Conservation (phyloP, 2,797 vertebrate species). For the Anomalospiza imberbis region DNA sequence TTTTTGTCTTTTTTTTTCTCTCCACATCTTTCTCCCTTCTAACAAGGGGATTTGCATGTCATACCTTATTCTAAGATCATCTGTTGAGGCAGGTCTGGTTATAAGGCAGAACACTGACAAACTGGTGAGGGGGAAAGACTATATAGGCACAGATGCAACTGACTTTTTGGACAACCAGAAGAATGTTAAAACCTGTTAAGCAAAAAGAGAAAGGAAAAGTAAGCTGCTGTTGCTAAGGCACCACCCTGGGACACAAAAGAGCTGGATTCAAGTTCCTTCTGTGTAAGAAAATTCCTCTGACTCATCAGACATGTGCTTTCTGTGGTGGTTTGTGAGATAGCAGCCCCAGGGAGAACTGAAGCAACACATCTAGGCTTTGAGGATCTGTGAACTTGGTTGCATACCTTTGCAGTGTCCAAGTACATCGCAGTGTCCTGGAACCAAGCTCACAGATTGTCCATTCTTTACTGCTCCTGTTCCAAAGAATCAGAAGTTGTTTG, state of each 20-base stretch:
- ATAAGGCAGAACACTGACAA: neutral
- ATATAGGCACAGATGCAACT: neutral
- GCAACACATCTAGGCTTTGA: neutral
- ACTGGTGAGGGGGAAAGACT: neutral
- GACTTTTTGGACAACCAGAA: neutral
- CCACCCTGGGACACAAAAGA: neutral
- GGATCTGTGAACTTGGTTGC: neutral
- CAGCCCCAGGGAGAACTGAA: neutral
- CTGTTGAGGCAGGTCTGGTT: neutral
- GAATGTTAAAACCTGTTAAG: neutral
- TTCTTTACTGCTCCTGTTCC: neutral
- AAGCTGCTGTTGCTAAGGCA: neutral
- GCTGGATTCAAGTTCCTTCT: neutral
- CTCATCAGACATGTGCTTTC: neutral
- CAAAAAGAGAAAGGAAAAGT: conserved; percentile 39
- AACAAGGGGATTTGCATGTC: neutral
- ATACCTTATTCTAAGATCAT: neutral
- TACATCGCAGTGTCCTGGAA: neutral
- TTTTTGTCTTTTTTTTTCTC: neutral
- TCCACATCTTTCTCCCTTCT: neutral
- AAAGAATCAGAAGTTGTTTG: neutral
- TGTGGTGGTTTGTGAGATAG: neutral
- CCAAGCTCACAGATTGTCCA: neutral
- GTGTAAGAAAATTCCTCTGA: conserved; percentile 2
- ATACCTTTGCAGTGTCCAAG: neutral